Percentiles rank a stretch among this genome's conserved stretches.
These are phyloP conservation scores for Metacarcinus magister DNA, from an alignment of 2,888 invertebrate genomes.

Conservation along the genomic window DNA sequence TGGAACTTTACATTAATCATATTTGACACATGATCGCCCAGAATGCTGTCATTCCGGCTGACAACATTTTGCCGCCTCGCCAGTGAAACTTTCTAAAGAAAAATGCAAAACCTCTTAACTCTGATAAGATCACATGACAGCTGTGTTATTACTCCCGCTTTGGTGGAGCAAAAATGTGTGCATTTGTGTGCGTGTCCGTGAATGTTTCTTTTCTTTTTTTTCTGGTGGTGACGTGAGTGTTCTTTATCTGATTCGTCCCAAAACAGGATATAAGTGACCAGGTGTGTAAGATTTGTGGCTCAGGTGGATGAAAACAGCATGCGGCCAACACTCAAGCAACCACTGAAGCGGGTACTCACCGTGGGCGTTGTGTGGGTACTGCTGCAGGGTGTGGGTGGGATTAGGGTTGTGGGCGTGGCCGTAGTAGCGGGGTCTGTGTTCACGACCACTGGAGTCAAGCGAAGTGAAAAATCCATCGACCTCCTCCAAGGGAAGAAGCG, in stretches of 20 bases:
- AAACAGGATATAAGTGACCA: slow-evolving; percentile 23
- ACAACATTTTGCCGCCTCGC: slow-evolving; percentile 1
- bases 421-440: slow-evolving; percentile 74
- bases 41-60: not conserved
- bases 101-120: slow-evolving; percentile 40
- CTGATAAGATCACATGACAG: slow-evolving; percentile 31
- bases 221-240: slow-evolving; percentile 50
- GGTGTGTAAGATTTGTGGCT: not conserved
- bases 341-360: slow-evolving; percentile 63
- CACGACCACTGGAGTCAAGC: slow-evolving; percentile 72
- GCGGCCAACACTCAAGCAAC: not conserved
- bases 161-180: slow-evolving; percentile 52
- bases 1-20: not conserved
- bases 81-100: slow-evolving; percentile 38
- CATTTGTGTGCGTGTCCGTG: slow-evolving; percentile 51
- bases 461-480: slow-evolving; percentile 78
- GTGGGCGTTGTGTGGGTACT: slow-evolving; percentile 72
- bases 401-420: slow-evolving; percentile 67
- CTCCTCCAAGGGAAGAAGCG: slow-evolving; percentile 74
- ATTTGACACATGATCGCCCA: not conserved
- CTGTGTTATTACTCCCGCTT: slow-evolving; percentile 51
- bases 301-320: not conserved
- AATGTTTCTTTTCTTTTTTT: slow-evolving; percentile 17
- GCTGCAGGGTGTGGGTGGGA: slow-evolving; percentile 65
- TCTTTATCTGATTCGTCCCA: slow-evolving; percentile 49